Evolutionary conservation across 2,113 vertebrate species (phyloP).

Genomic region (Heterochromis multidens): DNA sequence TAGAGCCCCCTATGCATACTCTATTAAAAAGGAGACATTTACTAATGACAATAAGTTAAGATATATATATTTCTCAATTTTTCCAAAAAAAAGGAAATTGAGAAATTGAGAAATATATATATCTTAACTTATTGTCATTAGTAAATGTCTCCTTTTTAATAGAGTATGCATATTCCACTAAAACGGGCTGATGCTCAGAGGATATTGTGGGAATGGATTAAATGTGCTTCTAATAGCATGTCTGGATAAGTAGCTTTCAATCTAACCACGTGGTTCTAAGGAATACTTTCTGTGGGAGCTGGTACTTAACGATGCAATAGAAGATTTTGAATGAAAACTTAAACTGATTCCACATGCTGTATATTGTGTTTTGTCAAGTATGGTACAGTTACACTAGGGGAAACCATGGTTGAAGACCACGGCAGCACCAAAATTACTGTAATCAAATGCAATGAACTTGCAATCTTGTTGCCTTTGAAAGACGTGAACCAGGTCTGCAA

Average conservation of each 20-base stretch:
- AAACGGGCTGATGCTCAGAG: neutral
- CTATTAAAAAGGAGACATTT: too few relatives aligned
- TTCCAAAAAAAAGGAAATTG: too few relatives aligned
- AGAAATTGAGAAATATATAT: too few relatives aligned
- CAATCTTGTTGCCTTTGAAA: neutral
- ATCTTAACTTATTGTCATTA: neutral
- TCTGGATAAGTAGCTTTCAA: too few relatives aligned
- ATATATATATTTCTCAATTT: too few relatives aligned
- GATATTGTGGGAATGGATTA: neutral
- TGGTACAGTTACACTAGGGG: neutral
- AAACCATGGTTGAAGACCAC: rapidly evolving
- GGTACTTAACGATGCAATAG: too few relatives aligned
- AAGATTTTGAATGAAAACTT: too few relatives aligned
- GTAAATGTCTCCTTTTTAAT: neutral
- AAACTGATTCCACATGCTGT: neutral
- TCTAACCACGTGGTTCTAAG: neutral
- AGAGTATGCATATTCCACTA: neutral
- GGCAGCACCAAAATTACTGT: neutral
- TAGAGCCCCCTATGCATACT: too few relatives aligned
- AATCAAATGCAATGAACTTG: neutral
- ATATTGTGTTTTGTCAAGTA: neutral
- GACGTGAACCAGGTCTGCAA: neutral
- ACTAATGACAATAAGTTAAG: too few relatives aligned
- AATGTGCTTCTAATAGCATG: too few relatives aligned
- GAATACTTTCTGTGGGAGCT: neutral